phyloP scores from a whole-genome alignment of 2,888 invertebrate species.

The Epicampocera succincta region DNA sequence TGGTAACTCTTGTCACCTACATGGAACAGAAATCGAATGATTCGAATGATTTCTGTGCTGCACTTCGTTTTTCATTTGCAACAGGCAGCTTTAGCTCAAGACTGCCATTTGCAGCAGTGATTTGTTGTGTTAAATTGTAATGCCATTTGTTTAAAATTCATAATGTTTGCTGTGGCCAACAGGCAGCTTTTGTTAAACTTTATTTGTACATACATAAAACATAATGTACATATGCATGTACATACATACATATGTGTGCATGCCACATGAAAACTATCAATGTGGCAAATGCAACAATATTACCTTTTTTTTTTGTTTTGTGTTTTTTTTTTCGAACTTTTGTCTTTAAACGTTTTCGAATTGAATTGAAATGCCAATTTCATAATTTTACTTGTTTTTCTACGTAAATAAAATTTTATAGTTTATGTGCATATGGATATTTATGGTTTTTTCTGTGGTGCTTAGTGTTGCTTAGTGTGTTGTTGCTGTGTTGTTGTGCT shows the following conservation, averaged over 20 bases:
- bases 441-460: slow-evolving; percentile 35
- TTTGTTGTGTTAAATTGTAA: slow-evolving; percentile 69
- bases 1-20: slow-evolving; percentile 52
- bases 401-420: slow-evolving; percentile 24
- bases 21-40: slow-evolving; percentile 21
- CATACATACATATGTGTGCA: too few species aligned
- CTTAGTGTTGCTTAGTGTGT: slow-evolving; percentile 32
- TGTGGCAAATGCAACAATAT: slow-evolving; percentile 25
- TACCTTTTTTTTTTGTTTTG: neutral
- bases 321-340: slow-evolving; percentile 17
- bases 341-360: slow-evolving; percentile 55
- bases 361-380: slow-evolving; percentile 69
- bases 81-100: slow-evolving; percentile 41
- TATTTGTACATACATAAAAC: slow-evolving; percentile 12
- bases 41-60: neutral
- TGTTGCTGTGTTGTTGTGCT: neutral
- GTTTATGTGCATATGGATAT: slow-evolving; percentile 57
- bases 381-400: slow-evolving; percentile 59
- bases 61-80: neutral
- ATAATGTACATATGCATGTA: too few species aligned
- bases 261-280: neutral
- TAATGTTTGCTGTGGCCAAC: slow-evolving; percentile 55
- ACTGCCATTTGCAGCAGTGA: slow-evolving; percentile 62
- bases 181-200: slow-evolving; percentile 44
- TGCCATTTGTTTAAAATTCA: slow-evolving; percentile 65